A percentile compares a stretch with the other conserved stretches of the same genome.
These are phyloP conservation scores for Orchestia grillus DNA, from an alignment of 1,140 invertebrate species.

Conservation along the genomic window DNA sequence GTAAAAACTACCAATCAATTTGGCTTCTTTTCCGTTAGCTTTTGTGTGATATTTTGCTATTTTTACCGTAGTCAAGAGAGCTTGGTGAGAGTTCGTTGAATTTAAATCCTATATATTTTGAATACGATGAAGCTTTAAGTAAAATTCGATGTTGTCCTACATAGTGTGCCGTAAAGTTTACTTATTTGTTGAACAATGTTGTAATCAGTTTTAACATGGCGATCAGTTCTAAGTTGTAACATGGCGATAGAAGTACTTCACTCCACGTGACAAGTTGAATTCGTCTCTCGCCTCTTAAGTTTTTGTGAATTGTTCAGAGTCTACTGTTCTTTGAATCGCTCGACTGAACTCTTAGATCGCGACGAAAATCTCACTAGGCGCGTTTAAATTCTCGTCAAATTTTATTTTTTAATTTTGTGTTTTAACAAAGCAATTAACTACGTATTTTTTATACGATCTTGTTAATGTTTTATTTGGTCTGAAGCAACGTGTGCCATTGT, in stretches of 20 bases:
- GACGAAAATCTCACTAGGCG: background rate
- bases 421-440: background rate
- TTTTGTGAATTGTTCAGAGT: background rate
- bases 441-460: background rate
- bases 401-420: background rate
- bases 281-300: background rate
- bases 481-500: background rate
- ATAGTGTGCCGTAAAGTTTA: background rate
- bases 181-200: background rate
- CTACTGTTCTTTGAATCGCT: background rate
- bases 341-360: background rate
- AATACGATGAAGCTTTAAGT: background rate
- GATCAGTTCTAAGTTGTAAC: background rate
- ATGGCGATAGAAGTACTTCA: background rate
- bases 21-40: background rate
- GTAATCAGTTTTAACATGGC: too few species aligned
- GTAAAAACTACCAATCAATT: background rate
- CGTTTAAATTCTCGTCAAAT: background rate
- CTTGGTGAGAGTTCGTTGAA: background rate
- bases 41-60: background rate
- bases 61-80: background rate
- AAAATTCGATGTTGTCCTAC: background rate
- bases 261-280: background rate
- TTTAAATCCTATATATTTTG: background rate
- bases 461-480: background rate